Base-by-base conservation (phyloP, 2,888 invertebrate genomes). In the Uloborus plumipes region DNA sequence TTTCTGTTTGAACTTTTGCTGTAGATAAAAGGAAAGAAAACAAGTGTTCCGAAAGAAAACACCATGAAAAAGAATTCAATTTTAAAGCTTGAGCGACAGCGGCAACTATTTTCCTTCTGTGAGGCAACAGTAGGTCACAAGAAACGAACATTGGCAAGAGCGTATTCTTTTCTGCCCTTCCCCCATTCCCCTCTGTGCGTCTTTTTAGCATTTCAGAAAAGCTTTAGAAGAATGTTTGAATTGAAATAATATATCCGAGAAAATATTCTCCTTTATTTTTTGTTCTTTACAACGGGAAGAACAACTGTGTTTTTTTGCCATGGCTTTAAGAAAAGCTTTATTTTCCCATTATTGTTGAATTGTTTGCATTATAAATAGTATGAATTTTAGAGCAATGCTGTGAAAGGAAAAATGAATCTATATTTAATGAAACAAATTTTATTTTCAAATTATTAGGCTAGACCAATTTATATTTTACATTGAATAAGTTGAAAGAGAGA, bases 11-110 rank as follows among this genome's bases (percentile, higher is more conserved):
- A 55, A 55, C 55, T 55, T 55, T 14, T 16, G 16, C 47, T 49
- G 66, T 59, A 55, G 67, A 20, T 39, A 51, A 75, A 59, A 58
- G 15, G 16, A 59, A 50, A 53, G n/a, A 59, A 59, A 66, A 59
- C 55, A 55, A 55, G 55, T 55, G 55, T 55, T 55, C 20, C 55
- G 58, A 50, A 47, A 47, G 9, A n/a, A 49, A 51, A 26, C 50
- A 55, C 58, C 26, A 61, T 58, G 67, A 39, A 39, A 39, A 59
- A 67, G 75, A 75, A 75, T 75, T 75, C 75, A 75, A 76, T 77
- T 77, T 77, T 77, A 70, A 77, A 55, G 51, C 55, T 58, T 77
- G 77, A 77, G 77, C 65, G 77, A 77, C 77, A 65, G 70, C 20
- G 58, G 71, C 71, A 77, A 65, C 77, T 71, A 77, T 77, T 77